These are phyloP conservation scores for Calidris pugnax DNA, from an alignment of 2,113 vertebrate species.

Conservation along the genomic window DNA sequence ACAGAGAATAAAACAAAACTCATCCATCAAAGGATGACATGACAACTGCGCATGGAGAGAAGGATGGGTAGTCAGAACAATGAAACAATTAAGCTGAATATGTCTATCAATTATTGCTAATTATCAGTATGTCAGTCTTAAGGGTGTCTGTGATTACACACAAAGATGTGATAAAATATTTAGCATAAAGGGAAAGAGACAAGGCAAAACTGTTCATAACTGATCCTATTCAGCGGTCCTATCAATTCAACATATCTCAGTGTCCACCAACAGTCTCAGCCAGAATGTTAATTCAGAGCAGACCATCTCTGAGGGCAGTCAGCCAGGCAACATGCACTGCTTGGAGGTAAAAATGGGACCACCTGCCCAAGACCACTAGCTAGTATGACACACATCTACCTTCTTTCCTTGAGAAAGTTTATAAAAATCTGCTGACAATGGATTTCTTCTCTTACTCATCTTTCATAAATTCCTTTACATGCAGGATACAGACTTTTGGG, in stretches of 20 bases:
- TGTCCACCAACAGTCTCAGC: background rate
- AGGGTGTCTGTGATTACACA: background rate
- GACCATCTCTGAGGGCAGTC: background rate
- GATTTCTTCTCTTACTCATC: background rate
- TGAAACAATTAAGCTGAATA: background rate
- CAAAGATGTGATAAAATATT: background rate
- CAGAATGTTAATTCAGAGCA: background rate
- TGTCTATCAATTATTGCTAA: constrained; percentile 2
- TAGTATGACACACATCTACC: background rate
- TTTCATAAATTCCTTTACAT: background rate
- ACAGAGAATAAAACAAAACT: background rate
- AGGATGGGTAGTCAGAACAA: background rate
- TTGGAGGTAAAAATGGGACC: background rate
- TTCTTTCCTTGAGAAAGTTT: background rate
- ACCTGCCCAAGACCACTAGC: background rate
- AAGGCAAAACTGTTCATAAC: background rate
- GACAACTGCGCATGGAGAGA: background rate
- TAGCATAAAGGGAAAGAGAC: background rate
- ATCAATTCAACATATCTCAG: background rate
- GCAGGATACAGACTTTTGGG: background rate
- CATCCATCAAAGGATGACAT: background rate
- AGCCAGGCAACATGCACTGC: background rate
- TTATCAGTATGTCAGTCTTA: background rate
- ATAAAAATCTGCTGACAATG: background rate
- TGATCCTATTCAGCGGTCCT: background rate